Percentiles rank a stretch among this genome's conserved stretches.
phyloP scores from a whole-genome alignment of 2,113 vertebrate species.

The Myrmecophaga tridactyla region DNA sequence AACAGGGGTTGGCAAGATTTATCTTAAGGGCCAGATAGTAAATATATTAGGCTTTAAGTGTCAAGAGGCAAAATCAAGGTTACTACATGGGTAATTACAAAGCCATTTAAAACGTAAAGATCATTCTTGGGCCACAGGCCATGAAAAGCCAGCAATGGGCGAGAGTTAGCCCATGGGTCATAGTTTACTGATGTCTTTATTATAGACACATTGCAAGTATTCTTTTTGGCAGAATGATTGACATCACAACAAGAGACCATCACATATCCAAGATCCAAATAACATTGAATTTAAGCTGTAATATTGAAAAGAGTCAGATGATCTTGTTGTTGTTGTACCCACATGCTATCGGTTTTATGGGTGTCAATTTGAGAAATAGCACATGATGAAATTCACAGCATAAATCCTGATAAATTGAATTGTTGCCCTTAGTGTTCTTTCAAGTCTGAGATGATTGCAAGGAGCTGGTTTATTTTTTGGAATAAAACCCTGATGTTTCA shows the following conservation, averaged over 20 bases:
- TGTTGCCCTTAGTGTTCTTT: neutral
- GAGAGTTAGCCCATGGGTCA: neutral
- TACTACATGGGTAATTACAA: neutral
- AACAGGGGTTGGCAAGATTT: neutral
- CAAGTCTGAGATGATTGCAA: neutral
- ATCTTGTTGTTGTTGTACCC: neutral
- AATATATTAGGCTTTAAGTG: neutral
- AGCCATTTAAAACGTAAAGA: neutral
- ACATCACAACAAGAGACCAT: neutral
- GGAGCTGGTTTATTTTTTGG: neutral
- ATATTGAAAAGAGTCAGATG: neutral
- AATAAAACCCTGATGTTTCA: neutral
- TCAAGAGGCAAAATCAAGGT: neutral
- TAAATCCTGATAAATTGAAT: neutral
- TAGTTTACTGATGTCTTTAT: neutral
- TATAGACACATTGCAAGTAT: neutral
- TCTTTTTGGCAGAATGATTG: neutral
- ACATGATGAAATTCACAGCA: neutral
- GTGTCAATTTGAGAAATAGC: neutral
- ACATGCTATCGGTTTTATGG: neutral
- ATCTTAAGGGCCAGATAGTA: neutral
- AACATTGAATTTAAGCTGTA: neutral
- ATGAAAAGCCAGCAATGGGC: neutral
- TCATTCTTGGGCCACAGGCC: neutral
- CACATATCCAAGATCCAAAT: neutral